phyloP scores from a whole-genome alignment of 2,888 invertebrate genomes.

The Andrena dorsata region DNA sequence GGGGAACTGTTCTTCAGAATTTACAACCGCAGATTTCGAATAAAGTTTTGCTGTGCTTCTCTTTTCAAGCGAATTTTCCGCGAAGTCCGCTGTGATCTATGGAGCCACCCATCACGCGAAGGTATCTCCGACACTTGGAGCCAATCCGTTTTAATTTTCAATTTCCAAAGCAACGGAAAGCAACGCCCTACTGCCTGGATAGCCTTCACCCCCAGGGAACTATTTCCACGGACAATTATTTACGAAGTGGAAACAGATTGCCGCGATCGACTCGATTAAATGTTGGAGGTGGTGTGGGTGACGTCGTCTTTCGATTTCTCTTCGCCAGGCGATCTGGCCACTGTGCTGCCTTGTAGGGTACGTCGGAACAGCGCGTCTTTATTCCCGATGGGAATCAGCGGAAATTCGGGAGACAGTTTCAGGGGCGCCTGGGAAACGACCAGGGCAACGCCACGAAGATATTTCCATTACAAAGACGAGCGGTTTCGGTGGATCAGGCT shows the following conservation, averaged over 20 bases:
- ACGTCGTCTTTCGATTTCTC: constrained; percentile 13
- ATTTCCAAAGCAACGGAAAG: constrained; percentile 39
- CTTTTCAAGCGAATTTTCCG: no score
- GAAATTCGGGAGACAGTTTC: constrained; percentile 34
- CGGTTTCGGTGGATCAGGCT: constrained; percentile 67
- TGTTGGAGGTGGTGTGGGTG: not conserved
- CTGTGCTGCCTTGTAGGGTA: not conserved
- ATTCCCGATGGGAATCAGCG: constrained; percentile 14
- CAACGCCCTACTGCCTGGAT: not conserved
- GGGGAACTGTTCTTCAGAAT: no score
- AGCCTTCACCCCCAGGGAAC: constrained; percentile 10
- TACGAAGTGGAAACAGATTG: constrained; percentile 45
- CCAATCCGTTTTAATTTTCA: constrained; percentile 51
- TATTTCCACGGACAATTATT: constrained; percentile 43
- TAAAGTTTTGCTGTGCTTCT: no score
- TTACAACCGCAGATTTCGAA: no score
- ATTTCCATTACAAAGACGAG: constrained; percentile 78
- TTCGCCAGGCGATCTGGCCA: not conserved
- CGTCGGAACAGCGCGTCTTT: constrained; percentile 21
- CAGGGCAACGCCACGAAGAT: constrained; percentile 37
- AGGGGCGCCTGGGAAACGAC: constrained; percentile 12
- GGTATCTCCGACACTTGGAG: not conserved
- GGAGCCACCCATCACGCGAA: not conserved
- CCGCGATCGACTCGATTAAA: constrained; percentile 44
- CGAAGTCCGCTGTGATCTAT: no score